Evolutionary conservation across 2,888 invertebrate genomes (phyloP).

Genomic region (Pyrrhia umbra): DNA sequence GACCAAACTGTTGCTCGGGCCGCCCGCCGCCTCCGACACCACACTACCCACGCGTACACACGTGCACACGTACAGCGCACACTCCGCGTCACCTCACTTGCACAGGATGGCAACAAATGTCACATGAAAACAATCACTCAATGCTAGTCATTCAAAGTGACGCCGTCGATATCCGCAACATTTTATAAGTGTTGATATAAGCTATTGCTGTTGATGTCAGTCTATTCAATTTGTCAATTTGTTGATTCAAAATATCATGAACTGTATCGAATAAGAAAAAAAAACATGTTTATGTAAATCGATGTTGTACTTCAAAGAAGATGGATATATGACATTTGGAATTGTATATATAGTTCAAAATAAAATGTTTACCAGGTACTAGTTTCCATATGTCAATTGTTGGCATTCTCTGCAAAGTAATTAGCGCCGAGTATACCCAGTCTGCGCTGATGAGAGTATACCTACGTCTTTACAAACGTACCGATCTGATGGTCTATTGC

Average conservation of each 20-base stretch:
- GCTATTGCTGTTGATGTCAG: slow-evolving; percentile 16
- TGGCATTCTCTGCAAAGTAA: slow-evolving; percentile 26
- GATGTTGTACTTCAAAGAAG: slow-evolving; percentile 26
- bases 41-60: slow-evolving; percentile 8
- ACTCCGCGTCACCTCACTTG: slow-evolving; percentile 20
- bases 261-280: slow-evolving; percentile 25
- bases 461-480: slow-evolving; percentile 18
- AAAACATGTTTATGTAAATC: slow-evolving; percentile 6
- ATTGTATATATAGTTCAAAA: slow-evolving; percentile 19
- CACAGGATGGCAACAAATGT: slow-evolving; percentile 25
- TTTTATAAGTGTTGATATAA: slow-evolving; percentile 18
- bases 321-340: not conserved
- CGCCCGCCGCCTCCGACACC: slow-evolving; percentile 50
- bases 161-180: slow-evolving; percentile 37
- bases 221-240: slow-evolving; percentile 2
- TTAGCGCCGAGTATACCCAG: slow-evolving; percentile 14
- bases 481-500: slow-evolving; percentile 33
- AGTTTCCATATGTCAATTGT: slow-evolving; percentile 49
- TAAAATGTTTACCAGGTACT: slow-evolving; percentile 28
- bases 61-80: slow-evolving; percentile 26
- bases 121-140: slow-evolving; percentile 38
- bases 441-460: slow-evolving; percentile 3
- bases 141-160: slow-evolving; percentile 7
- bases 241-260: slow-evolving; percentile 38
- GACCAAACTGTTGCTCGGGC: slow-evolving; percentile 79